Evolutionary conservation across 2,113 vertebrate species (phyloP).

Genomic region (Deroptyus accipitrinus): DNA sequence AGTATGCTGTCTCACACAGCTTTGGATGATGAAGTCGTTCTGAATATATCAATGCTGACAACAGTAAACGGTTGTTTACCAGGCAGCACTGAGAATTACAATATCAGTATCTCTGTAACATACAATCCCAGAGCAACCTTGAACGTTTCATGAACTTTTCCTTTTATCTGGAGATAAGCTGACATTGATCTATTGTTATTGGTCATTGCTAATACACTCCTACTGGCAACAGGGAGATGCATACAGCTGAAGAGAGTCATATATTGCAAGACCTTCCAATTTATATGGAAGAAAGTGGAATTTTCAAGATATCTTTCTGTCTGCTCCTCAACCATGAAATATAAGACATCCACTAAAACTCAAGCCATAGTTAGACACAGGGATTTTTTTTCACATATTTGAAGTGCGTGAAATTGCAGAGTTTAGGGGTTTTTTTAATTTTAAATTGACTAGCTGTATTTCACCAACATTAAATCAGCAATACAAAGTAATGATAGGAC

Average conservation of each 20-base stretch:
- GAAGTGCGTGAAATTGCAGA: neutral
- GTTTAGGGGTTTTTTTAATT: neutral
- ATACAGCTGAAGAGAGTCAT: neutral
- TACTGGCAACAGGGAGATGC: neutral
- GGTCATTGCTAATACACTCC: neutral
- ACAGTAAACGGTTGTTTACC: neutral
- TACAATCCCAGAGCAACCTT: conserved; percentile 1
- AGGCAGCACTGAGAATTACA: neutral
- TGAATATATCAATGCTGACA: neutral
- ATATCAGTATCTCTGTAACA: neutral
- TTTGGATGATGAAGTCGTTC: neutral
- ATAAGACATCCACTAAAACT: neutral
- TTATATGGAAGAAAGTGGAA: neutral
- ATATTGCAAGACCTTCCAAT: neutral
- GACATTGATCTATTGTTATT: conserved; percentile 7
- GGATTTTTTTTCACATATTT: neutral
- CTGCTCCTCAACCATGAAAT: neutral
- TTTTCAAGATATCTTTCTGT: neutral
- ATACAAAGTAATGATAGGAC: neutral
- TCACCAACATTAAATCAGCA: neutral
- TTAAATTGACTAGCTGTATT: neutral
- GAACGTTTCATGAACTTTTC: neutral
- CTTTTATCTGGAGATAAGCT: conserved; percentile 1
- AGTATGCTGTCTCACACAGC: neutral
- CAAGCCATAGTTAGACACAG: neutral